phyloP scores from a whole-genome alignment of 2,797 vertebrate genomes.

The Xyrichtys novacula region DNA sequence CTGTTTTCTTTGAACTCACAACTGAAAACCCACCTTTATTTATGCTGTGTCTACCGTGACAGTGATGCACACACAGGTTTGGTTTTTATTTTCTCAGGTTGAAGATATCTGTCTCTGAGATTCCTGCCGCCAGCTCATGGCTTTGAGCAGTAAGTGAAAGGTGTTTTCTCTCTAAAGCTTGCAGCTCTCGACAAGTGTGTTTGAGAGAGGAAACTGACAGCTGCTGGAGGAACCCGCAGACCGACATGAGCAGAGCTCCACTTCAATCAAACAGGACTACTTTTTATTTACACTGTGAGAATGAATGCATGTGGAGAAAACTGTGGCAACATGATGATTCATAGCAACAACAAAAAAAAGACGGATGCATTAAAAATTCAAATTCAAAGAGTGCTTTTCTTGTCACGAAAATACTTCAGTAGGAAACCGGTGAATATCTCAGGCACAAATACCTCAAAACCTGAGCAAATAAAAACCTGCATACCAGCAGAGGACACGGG shows the following conservation, averaged over 20 bases:
- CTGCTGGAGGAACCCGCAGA: not conserved
- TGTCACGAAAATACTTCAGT: not conserved
- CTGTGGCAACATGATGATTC: not conserved
- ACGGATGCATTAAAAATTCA: not conserved
- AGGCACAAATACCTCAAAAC: slow-evolving; percentile 9
- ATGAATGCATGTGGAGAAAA: not conserved
- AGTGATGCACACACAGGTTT: not conserved
- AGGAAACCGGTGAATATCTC: not conserved
- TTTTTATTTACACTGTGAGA: not conserved
- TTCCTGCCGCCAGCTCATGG: not conserved
- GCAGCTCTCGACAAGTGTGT: not conserved
- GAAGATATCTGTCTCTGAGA: not conserved
- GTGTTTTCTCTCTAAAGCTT: not conserved
- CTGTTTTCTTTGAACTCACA: not conserved
- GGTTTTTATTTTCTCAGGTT: not conserved
- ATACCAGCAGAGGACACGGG: not conserved
- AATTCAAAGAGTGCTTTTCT: not conserved
- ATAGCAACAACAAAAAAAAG: not conserved
- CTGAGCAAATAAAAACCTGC: not conserved
- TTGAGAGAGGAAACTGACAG: not conserved
- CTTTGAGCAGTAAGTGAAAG: not conserved
- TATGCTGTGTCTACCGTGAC: not conserved
- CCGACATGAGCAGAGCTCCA: not conserved
- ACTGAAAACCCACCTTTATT: not conserved
- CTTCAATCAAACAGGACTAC: not conserved